Base-by-base conservation (phyloP, 2,797 vertebrate genomes). In the Pseudochirops corinnae region DNA sequence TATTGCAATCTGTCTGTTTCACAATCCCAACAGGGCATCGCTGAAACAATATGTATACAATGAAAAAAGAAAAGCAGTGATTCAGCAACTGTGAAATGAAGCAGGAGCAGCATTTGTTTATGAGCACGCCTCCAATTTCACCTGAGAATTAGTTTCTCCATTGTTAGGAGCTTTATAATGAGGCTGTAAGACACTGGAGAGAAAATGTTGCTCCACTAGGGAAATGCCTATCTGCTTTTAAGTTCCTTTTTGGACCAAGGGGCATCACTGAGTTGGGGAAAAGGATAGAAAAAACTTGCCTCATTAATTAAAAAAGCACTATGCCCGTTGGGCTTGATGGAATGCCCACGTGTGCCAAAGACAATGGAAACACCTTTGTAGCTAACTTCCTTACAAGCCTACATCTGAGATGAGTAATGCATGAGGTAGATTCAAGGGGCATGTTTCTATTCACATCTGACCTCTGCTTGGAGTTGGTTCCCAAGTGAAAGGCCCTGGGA, bases 1-100 rank as follows among this genome's bases (percentile, higher is more conserved):
- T 97, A 95, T 96, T 95, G 97, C 91, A 87, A 92, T 90, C 1
- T 5, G 96, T 13, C 92, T 95, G 67, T 98, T 98, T 98, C 98
- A 97, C 97, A 98, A 98, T 92, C 74, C 90, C 93, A 98, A 90
- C 92, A 93, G 93, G 60, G 96, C 90, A 96, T 92, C 93, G 97
- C 96, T 94, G 93, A 60, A 96, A 97, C 74, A 50, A 96, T 91
- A 53, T 92, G 95, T 96, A 96, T 96, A 93, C 53, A 58, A 95
- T 91, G 94, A 90, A 94, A 92, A 96, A 97, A 82, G 82, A 90
- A 96, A 93, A 53, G 0, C 4, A 62, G 95, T 92, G 94, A 95
- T 96, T 96, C 94, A 95, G 74, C 93, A 92, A 10, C 87, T 96
- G 94, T 96, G 92, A 28, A 18, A 92, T 29, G 93, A 96, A 92